Base-by-base conservation (phyloP, 2,888 invertebrate genomes). In the Trissolcus brochymenae region DNA sequence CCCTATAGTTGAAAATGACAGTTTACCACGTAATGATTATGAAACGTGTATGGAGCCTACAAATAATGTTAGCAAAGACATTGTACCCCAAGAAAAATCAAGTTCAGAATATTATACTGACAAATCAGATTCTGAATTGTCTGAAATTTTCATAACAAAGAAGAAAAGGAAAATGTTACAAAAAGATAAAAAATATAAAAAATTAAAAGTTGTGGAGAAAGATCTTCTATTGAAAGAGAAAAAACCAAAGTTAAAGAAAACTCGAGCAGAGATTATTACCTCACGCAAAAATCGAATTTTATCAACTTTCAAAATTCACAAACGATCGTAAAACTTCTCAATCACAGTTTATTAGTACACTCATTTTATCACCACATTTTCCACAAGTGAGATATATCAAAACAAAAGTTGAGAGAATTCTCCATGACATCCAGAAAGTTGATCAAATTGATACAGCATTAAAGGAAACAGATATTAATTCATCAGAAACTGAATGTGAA, bases 331-430 rank as follows among this genome's bases (percentile, higher is more conserved):
- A 46, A 46, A 13, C 4, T 46, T 46, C 46, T 53, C 57, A 56
- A 55, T 80, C 81, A 11, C 49, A 61, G 17, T 80, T n/a, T 4
- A n/a, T 46, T 9, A 46, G 46, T n/a, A 46, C 9, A 9, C 46
- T 46, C 4, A 46, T n/a, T n/a, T n/a, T n/a, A n/a, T n/a, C n/a
- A n/a, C n/a, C n/a, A n/a, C n/a, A n/a, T n/a, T n/a, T n/a, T n/a
- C n/a, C n/a, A n/a, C n/a, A n/a, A n/a, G n/a, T n/a, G n/a, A n/a
- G n/a, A n/a, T n/a, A n/a, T n/a, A 46, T 46, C 4, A 46, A 46
- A 46, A 46, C 46, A 4, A 6, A 46, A 46, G 46, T 46, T 46
- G n/a, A 46, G 6, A 46, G 13, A 13, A n/a, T n/a, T 46, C n/a
- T n/a, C 4, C 6, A 14, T 46, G 46, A 46, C 7, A n/a, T 46